phyloP scores from a whole-genome alignment of 2,113 vertebrate species.

The Oenanthe melanoleuca region DNA sequence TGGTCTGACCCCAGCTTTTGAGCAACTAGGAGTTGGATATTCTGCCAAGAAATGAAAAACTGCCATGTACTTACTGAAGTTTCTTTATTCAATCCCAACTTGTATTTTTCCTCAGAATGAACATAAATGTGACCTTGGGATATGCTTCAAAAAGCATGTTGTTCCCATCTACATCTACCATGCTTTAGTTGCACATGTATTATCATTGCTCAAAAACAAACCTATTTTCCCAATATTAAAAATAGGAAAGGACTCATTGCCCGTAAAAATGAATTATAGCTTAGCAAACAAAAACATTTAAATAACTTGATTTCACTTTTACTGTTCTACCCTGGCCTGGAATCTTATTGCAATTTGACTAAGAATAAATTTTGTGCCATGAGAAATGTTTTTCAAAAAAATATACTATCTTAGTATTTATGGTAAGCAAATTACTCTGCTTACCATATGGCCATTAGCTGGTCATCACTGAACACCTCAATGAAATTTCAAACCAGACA shows the following conservation, averaged over 20 bases:
- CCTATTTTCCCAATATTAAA: conserved; percentile 1
- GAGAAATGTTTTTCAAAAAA: not conserved
- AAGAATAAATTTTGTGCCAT: not conserved
- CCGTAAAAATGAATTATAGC: not conserved
- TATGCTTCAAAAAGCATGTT: not conserved
- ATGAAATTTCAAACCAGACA: not conserved
- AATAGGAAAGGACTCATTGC: not conserved
- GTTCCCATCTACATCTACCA: not conserved
- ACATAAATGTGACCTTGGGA: not conserved
- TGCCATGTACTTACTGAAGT: not conserved
- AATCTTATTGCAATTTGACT: not conserved
- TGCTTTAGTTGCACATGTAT: not conserved
- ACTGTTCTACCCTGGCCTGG: not conserved
- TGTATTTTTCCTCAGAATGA: not conserved
- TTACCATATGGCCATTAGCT: not conserved
- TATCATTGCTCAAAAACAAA: not conserved
- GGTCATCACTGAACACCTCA: not conserved
- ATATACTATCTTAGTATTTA: not conserved
- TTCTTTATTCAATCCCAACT: not conserved
- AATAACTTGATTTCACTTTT: not conserved
- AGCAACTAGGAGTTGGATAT: not conserved
- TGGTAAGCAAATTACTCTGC: not conserved
- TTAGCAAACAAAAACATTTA: not conserved
- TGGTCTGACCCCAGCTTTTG: conserved; percentile 35
- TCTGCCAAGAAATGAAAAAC: conserved; percentile 45